Conservation (phyloP, 2,797 vertebrate genomes). For the Podarcis lilfordi region DNA sequence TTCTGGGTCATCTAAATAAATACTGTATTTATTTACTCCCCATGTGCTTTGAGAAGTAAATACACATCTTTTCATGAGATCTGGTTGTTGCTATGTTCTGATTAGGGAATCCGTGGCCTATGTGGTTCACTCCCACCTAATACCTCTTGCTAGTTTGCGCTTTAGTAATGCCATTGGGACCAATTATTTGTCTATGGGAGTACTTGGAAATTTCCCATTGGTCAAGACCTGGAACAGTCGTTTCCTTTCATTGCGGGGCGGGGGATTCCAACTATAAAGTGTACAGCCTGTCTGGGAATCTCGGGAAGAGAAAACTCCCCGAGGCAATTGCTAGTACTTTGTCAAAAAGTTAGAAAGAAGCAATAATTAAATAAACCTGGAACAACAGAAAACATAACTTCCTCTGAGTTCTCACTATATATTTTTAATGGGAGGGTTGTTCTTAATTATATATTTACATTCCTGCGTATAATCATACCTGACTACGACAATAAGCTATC, state of each 20-base stretch:
- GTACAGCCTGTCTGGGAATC: background rate
- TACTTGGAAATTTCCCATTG: background rate
- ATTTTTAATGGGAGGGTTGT: too few relatives aligned
- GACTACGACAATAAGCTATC: background rate
- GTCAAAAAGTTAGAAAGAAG: background rate
- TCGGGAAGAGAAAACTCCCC: background rate
- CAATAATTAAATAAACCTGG: background rate
- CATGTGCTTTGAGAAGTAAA: background rate
- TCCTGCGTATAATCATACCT: background rate
- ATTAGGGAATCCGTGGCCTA: background rate
- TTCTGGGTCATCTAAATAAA: background rate
- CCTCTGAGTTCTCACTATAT: background rate
- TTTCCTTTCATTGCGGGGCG: background rate
- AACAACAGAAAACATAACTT: background rate
- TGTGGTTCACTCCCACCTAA: background rate
- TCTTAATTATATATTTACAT: background rate
- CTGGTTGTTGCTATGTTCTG: background rate
- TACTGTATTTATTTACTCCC: background rate
- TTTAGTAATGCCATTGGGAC: background rate
- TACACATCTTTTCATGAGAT: background rate
- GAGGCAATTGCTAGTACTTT: background rate
- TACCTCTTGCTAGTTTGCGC: background rate
- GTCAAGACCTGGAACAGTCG: too few relatives aligned
- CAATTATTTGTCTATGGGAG: background rate
- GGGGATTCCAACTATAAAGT: background rate